Percentiles rank a stretch among this genome's conserved stretches.
phyloP scores from a whole-genome alignment of 1,140 invertebrate genomes.

The Dreissena rostriformis region DNA sequence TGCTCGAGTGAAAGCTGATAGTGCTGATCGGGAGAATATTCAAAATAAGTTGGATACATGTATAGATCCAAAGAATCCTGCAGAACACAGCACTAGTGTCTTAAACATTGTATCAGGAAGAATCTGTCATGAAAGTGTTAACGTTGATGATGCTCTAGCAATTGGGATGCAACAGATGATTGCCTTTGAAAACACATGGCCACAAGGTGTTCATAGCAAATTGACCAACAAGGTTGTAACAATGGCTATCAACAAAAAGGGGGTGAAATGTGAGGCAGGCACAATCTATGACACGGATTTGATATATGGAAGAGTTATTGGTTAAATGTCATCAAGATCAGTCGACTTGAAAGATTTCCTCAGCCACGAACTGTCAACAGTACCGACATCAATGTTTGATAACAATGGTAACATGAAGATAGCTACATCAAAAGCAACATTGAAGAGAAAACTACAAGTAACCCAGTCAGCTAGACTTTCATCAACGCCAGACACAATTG shows the following conservation, averaged over 20 bases:
- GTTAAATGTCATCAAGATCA: background rate
- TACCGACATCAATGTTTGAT: background rate
- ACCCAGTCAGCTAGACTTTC: background rate
- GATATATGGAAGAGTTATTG: constrained; percentile 14
- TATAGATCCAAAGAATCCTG: constrained; percentile 28
- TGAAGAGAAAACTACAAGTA: constrained; percentile 42
- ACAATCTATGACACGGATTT: constrained; percentile 14
- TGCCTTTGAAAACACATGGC: constrained; percentile 14
- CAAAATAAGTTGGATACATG: constrained; percentile 9
- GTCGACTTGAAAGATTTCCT: background rate
- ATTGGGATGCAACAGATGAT: constrained; percentile 9
- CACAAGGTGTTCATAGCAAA: background rate
- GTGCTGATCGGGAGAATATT: background rate
- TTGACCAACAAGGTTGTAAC: constrained; percentile 24
- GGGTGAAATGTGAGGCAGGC: background rate
- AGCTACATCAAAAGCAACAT: constrained; percentile 13
- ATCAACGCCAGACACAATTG: background rate
- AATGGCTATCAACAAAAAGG: background rate
- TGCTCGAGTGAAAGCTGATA: background rate
- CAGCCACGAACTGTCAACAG: constrained; percentile 3
- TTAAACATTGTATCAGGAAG: constrained; percentile 14
- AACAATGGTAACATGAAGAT: constrained; percentile 5
- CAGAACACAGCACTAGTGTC: constrained; percentile 3
- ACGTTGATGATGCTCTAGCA: constrained; percentile 4
- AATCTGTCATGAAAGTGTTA: background rate